phyloP scores from a whole-genome alignment of 2,797 vertebrate genomes.

The Chaetodon trifasciatus region DNA sequence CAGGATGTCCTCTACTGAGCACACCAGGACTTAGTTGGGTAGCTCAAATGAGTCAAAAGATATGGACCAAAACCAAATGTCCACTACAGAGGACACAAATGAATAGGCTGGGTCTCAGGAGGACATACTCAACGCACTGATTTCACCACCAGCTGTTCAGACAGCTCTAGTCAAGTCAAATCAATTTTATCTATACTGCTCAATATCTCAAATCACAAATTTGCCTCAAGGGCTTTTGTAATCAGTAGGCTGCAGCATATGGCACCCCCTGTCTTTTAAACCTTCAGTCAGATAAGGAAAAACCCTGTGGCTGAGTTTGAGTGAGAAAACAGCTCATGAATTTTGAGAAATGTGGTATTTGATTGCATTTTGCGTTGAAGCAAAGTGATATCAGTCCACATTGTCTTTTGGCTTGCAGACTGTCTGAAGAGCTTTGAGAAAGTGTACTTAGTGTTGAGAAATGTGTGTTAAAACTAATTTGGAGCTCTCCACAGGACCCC shows the following conservation, averaged over 20 bases:
- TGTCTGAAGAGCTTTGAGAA: background rate
- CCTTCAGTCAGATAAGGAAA: background rate
- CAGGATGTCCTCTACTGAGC: too few species aligned
- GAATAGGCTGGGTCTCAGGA: too few species aligned
- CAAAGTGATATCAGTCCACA: background rate
- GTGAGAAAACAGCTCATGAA: background rate
- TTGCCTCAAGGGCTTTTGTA: background rate
- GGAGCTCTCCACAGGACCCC: background rate
- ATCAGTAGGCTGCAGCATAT: background rate
- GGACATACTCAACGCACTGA: too few species aligned
- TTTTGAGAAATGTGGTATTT: background rate
- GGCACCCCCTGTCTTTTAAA: background rate
- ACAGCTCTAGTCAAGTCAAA: background rate
- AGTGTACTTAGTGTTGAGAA: background rate
- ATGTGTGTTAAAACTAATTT: background rate
- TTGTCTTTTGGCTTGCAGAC: background rate
- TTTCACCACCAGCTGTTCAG: background rate
- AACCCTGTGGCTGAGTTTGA: background rate
- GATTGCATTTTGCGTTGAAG: background rate
- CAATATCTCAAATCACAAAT: background rate
- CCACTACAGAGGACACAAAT: too few species aligned
- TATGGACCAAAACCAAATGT: too few species aligned
- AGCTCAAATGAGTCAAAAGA: too few species aligned
- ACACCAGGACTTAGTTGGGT: too few species aligned
- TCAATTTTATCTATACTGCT: background rate